Evolutionary conservation across 2,113 vertebrate species (phyloP).

Genomic region (Pimephales promelas): DNA sequence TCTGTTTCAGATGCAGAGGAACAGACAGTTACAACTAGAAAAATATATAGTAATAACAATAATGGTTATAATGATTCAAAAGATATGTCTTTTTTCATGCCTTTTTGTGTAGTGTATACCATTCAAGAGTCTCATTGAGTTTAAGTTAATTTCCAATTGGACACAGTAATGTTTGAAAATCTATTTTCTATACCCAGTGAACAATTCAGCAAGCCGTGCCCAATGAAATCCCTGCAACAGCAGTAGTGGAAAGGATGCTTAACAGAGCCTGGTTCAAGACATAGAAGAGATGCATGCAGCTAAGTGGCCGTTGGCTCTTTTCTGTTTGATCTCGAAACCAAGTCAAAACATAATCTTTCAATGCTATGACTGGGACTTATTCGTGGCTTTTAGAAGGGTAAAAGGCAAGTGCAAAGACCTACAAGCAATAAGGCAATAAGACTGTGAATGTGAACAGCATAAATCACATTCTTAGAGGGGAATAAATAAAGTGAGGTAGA

Average conservation of each 20-base stretch:
- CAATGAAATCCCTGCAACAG: neutral
- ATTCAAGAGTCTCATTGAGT: neutral
- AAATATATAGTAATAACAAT: neutral
- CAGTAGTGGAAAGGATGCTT: neutral
- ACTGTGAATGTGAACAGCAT: constrained; percentile 31
- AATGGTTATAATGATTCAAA: too few relatives aligned
- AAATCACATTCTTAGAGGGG: constrained; percentile 24
- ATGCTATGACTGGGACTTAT: neutral
- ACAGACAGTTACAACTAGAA: neutral
- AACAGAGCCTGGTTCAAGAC: neutral
- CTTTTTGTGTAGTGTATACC: neutral
- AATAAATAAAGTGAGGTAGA: constrained; percentile 21
- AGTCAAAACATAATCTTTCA: constrained; percentile 8
- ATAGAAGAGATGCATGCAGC: constrained; percentile 2
- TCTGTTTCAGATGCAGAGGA: too few relatives aligned
- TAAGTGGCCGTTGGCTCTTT: neutral
- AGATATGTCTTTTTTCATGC: neutral
- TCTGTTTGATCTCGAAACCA: neutral
- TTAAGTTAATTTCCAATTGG: neutral
- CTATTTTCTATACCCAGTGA: constrained; percentile 41
- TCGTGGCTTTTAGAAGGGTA: constrained; percentile 18
- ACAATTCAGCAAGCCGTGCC: constrained; percentile 19
- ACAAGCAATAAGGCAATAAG: constrained; percentile 28
- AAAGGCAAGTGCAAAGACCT: constrained; percentile 5
- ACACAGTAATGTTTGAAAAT: neutral